Conservation (phyloP, 2,888 invertebrate genomes). For the Lochmaea crataegi region DNA sequence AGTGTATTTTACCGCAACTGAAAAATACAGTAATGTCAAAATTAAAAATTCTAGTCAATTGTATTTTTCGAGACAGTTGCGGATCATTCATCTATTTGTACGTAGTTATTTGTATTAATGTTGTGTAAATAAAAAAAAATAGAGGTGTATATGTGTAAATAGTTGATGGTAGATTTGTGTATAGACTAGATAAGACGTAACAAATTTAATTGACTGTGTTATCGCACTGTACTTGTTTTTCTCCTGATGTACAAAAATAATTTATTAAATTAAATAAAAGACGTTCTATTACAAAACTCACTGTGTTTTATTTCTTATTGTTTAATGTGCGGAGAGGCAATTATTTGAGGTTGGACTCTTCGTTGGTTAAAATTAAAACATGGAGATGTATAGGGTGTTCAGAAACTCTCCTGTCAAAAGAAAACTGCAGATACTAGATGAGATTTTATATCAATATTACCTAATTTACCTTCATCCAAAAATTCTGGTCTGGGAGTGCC, state of each 20-base stretch:
- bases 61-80: conserved; percentile 29
- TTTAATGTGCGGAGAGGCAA: too few relatives aligned
- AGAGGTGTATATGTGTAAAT: conserved; percentile 55
- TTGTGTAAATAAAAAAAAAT: conserved; percentile 47
- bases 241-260: conserved; percentile 50
- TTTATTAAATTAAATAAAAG: conserved; percentile 51
- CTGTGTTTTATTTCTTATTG: not conserved
- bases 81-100: conserved; percentile 8
- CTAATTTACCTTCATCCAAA: too few relatives aligned
- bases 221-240: conserved; percentile 49
- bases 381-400: too few relatives aligned
- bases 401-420: too few relatives aligned
- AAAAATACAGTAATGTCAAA: conserved; percentile 7
- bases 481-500: too few relatives aligned
- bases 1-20: not conserved
- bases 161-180: conserved; percentile 52
- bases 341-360: too few relatives aligned
- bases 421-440: too few relatives aligned
- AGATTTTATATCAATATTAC: too few relatives aligned
- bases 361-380: too few relatives aligned
- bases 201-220: conserved; percentile 48
- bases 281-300: conserved; percentile 36
- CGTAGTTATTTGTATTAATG: conserved; percentile 31
- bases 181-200: conserved; percentile 49
- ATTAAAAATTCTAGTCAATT: conserved; percentile 41